Evolutionary conservation across 1,140 invertebrate species (phyloP).

Genomic region (Drosophila kurseongensis): DNA sequence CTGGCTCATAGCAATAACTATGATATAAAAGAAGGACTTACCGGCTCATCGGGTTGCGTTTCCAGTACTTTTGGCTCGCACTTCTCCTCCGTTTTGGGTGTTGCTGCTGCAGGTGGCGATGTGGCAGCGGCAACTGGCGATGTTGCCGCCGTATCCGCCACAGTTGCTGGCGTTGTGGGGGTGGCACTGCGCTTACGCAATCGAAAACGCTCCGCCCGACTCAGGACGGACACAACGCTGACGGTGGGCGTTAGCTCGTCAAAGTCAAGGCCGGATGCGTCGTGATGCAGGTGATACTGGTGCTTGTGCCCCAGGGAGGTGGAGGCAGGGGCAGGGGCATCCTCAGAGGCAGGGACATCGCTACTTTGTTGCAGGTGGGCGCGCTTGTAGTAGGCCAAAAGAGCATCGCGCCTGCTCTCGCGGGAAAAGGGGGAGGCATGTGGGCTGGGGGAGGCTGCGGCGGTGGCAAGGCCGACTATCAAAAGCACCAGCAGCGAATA

Average conservation of each 20-base stretch:
- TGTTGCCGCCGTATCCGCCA: constrained; percentile 7
- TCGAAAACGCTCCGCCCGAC: constrained; percentile 43
- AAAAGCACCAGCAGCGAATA: constrained; percentile 56
- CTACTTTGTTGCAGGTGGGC: constrained; percentile 61
- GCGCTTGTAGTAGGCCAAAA: constrained; percentile 72
- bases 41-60: constrained; percentile 76
- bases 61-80: constrained; percentile 81
- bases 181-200: constrained; percentile 68
- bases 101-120: constrained; percentile 13
- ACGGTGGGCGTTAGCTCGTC: constrained; percentile 62
- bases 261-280: constrained; percentile 50
- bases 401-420: constrained; percentile 61
- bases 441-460: constrained; percentile 27
- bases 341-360: background rate
- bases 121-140: constrained; percentile 14
- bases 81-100: constrained; percentile 47
- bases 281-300: constrained; percentile 52
- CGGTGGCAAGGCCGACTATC: constrained; percentile 42
- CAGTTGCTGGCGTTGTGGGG: constrained; percentile 43
- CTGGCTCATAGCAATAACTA: no score
- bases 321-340: background rate
- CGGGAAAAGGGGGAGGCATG: constrained; percentile 3
- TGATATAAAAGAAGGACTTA: constrained; percentile 27
- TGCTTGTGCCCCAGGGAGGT: constrained; percentile 38
- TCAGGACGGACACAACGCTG: constrained; percentile 63